Percentiles rank a stretch among this genome's conserved stretches.
Conservation (phyloP, 2,797 vertebrate genomes). For the Enteromius mattozi region DNA sequence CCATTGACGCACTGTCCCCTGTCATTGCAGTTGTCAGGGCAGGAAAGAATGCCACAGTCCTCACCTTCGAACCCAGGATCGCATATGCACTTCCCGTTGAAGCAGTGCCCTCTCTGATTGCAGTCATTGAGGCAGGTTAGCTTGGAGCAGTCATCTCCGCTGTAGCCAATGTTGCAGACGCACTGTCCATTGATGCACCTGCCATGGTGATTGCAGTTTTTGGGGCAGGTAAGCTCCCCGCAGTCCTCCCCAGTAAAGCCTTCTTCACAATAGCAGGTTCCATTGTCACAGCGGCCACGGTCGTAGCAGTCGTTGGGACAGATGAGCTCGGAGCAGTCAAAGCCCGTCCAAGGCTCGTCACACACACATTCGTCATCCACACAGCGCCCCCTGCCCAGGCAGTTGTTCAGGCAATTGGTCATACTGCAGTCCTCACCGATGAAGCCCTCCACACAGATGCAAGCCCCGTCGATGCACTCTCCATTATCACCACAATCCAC, state of each 20-base stretch:
- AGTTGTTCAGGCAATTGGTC: slow-evolving; percentile 90
- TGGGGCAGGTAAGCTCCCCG: slow-evolving; percentile 83
- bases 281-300: slow-evolving; percentile 91
- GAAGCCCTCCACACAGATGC: slow-evolving; percentile 89
- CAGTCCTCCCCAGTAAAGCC: slow-evolving; percentile 92
- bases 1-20: slow-evolving; percentile 85
- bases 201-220: slow-evolving; percentile 84
- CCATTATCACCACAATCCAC: slow-evolving; percentile 86
- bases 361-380: slow-evolving; percentile 90
- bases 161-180: slow-evolving; percentile 84
- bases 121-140: slow-evolving; percentile 88
- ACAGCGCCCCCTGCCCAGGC: slow-evolving; percentile 87
- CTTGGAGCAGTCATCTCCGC: slow-evolving; percentile 87
- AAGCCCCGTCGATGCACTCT: slow-evolving; percentile 84
- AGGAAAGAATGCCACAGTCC: slow-evolving; percentile 85
- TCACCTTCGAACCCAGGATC: slow-evolving; percentile 85
- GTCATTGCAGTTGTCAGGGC: slow-evolving; percentile 83
- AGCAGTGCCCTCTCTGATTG: slow-evolving; percentile 84
- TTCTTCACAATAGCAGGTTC: slow-evolving; percentile 91
- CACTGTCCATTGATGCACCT: slow-evolving; percentile 88
- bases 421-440: slow-evolving; percentile 85
- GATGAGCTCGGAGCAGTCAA: slow-evolving; percentile 92
- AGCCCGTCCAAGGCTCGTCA: slow-evolving; percentile 89
- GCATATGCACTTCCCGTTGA: slow-evolving; percentile 87
- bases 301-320: slow-evolving; percentile 96